A percentile compares a stretch with the other conserved stretches of the same genome.
Evolutionary conservation across 2,797 vertebrate species (phyloP).

Genomic region (Sylvilagus floridanus): DNA sequence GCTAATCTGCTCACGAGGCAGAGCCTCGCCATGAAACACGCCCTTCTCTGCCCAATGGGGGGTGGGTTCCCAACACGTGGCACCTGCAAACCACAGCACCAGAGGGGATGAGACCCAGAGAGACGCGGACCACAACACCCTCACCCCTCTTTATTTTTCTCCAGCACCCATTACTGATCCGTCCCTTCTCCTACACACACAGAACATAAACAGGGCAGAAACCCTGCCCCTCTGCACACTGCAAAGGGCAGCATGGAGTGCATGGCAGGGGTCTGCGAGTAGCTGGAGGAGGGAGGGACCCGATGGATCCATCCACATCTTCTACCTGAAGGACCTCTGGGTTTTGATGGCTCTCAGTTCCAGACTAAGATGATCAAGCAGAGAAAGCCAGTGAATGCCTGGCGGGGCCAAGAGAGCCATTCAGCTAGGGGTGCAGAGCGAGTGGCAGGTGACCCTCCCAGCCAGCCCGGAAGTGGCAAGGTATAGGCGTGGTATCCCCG

Average conservation of each 20-base stretch:
- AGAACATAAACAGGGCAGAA: neutral
- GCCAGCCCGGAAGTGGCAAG: too few species aligned
- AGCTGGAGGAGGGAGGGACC: neutral
- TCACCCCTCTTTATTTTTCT: neutral
- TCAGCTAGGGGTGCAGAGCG: too few species aligned
- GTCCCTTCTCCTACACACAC: neutral
- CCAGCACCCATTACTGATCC: neutral
- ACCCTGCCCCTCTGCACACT: neutral
- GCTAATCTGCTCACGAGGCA: neutral
- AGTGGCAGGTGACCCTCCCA: too few species aligned
- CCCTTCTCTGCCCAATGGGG: too few species aligned
- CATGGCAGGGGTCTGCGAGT: neutral
- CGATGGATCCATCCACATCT: neutral
- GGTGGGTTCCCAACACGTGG: too few species aligned
- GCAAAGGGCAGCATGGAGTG: neutral
- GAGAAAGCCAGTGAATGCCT: constrained; percentile 25
- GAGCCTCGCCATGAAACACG: neutral
- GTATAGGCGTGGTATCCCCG: too few species aligned
- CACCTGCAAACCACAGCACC: too few species aligned
- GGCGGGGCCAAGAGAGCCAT: neutral
- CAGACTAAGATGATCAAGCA: neutral
- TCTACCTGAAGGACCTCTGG: neutral
- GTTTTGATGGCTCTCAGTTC: neutral
- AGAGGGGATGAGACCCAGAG: too few species aligned
- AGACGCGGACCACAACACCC: neutral